These are phyloP conservation scores for Luffia ferchaultella DNA, from an alignment of 2,888 invertebrate genomes.

Conservation along the genomic window DNA sequence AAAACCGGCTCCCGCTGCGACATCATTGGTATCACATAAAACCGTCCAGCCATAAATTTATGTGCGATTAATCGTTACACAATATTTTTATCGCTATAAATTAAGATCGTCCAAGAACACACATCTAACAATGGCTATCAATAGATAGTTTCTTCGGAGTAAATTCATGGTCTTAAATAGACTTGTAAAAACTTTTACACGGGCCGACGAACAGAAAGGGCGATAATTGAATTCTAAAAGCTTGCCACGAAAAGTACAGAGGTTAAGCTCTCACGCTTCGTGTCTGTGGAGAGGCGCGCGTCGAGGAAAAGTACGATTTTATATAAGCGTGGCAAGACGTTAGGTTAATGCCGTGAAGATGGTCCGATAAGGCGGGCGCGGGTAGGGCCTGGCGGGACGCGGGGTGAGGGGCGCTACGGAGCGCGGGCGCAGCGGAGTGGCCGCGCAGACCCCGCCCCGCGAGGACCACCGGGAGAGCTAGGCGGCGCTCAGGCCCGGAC, in stretches of 20 bases:
- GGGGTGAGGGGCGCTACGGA: conserved; percentile 52
- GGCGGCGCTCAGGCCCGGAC: conserved; percentile 39
- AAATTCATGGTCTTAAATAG: no score
- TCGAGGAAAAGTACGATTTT: neutral
- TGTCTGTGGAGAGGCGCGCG: neutral
- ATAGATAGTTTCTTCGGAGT: no score
- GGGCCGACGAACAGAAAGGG: no score
- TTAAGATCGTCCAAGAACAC: no score
- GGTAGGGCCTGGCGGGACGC: conserved; percentile 14
- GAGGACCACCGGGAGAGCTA: conserved; percentile 65
- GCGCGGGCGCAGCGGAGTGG: conserved; percentile 21
- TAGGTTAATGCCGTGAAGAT: conserved; percentile 31
- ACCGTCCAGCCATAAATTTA: neutral
- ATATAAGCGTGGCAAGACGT: conserved; percentile 18
- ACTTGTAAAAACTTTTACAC: no score
- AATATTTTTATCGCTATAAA: no score
- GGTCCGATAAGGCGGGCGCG: conserved; percentile 44
- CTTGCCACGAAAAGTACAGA: neutral
- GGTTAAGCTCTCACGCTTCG: neutral
- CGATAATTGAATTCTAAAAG: no score
- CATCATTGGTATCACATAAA: neutral
- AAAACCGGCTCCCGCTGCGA: neutral
- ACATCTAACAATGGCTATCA: no score
- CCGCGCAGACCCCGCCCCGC: conserved; percentile 50
- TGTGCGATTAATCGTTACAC: no score